A percentile compares a stretch with the other conserved stretches of the same genome.
Evolutionary conservation across 2,797 vertebrate species (phyloP).

Genomic region (Phrynocephalus forsythii): DNA sequence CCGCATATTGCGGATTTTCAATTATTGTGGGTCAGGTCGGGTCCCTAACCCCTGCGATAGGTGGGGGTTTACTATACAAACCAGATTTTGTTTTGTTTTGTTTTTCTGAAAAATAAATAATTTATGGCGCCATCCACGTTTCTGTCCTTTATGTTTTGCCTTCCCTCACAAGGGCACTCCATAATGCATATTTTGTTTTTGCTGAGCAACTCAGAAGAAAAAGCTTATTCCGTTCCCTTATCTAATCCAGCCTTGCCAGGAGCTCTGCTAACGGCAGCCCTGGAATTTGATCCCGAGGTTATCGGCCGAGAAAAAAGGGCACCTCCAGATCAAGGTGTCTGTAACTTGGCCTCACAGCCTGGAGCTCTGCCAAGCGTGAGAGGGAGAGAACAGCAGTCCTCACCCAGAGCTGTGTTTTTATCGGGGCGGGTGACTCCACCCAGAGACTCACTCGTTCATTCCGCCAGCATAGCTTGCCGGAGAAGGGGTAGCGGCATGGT

Average conservation of each 20-base stretch:
- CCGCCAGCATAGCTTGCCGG: not conserved
- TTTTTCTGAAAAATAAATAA: not conserved
- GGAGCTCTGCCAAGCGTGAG: not conserved
- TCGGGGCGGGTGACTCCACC: not conserved
- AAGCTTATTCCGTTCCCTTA: slow-evolving; percentile 1
- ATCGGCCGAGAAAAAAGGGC: slow-evolving; percentile 4
- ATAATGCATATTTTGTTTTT: not conserved
- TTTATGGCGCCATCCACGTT: not conserved
- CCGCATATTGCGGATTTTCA: no score
- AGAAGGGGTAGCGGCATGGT: not conserved
- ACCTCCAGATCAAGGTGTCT: not conserved
- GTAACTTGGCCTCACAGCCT: not conserved
- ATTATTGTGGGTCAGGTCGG: no score
- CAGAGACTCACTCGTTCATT: not conserved
- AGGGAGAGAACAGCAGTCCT: not conserved
- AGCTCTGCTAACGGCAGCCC: slow-evolving; percentile 16
- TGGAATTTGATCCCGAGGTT: slow-evolving; percentile 30
- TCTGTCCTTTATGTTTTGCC: not conserved
- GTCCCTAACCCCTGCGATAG: no score
- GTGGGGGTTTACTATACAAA: not conserved
- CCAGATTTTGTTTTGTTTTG: not conserved
- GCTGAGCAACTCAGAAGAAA: not conserved
- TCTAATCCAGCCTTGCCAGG: not conserved
- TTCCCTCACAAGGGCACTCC: not conserved
- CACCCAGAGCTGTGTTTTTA: not conserved